Percentiles rank a stretch among this genome's conserved stretches.
Conservation (phyloP, 2,797 vertebrate genomes). For the Scarus forsteni region DNA sequence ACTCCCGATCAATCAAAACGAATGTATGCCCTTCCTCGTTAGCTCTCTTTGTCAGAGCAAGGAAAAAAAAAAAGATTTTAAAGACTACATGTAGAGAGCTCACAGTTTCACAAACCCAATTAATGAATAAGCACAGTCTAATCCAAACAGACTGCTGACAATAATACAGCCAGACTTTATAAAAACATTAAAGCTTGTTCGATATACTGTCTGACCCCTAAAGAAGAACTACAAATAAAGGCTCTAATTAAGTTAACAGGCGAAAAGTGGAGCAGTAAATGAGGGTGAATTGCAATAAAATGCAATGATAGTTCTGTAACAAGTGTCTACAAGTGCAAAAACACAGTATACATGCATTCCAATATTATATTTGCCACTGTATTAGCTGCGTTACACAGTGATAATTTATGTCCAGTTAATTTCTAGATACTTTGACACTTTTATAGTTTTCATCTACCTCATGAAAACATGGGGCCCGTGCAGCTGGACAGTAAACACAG, state of each 20-base stretch:
- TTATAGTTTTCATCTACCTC: too few relatives aligned
- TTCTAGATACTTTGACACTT: too few relatives aligned
- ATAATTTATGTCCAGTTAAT: too few relatives aligned
- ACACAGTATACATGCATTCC: too few relatives aligned
- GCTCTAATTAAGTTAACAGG: background rate
- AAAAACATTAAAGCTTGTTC: conserved; percentile 39
- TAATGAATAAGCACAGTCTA: conserved; percentile 38
- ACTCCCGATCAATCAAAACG: too few relatives aligned
- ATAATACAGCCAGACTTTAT: conserved; percentile 61
- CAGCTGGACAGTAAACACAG: too few relatives aligned
- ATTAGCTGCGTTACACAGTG: too few relatives aligned
- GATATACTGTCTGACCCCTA: conserved; percentile 39
- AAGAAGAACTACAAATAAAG: conserved; percentile 20
- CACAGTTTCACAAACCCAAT: conserved; percentile 25
- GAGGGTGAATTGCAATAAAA: conserved; percentile 12
- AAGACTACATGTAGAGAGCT: conserved; percentile 43
- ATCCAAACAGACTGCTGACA: conserved; percentile 67
- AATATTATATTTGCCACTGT: too few relatives aligned
- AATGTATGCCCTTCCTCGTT: background rate
- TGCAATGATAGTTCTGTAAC: conserved; percentile 4
- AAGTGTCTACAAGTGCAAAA: background rate
- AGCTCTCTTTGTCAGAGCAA: conserved; percentile 10
- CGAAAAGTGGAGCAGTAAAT: background rate
- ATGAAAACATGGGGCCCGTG: too few relatives aligned
- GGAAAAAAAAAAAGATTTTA: conserved; percentile 62